Evolutionary conservation across 2,113 vertebrate genomes (phyloP).

Genomic region (Heteronetta atricapilla): DNA sequence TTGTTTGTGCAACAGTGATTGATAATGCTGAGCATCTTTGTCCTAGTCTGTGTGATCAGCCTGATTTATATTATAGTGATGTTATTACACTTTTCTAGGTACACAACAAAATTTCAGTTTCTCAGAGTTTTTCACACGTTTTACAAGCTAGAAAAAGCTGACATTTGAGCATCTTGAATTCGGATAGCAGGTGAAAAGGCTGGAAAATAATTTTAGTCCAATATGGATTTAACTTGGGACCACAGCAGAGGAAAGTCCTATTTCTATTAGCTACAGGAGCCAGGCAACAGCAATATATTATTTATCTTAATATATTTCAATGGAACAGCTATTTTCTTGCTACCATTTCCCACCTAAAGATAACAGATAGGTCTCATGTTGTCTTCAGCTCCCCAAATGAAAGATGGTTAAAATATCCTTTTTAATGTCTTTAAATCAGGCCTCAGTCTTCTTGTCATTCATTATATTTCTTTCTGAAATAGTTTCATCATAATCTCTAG

Average conservation of each 20-base stretch:
- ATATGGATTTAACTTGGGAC: constrained; percentile 1
- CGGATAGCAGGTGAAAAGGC: not conserved
- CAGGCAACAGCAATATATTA: constrained; percentile 10
- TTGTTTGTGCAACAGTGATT: not conserved
- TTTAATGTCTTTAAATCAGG: not conserved
- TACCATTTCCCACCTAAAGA: not conserved
- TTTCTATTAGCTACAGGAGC: not conserved
- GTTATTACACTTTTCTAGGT: not conserved
- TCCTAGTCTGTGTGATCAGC: not conserved
- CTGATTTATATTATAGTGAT: not conserved
- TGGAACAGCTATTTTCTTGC: not conserved
- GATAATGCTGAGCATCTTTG: not conserved
- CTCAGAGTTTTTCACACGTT: not conserved
- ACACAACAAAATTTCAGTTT: not conserved
- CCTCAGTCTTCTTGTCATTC: not conserved
- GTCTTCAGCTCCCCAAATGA: not conserved
- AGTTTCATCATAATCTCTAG: not conserved
- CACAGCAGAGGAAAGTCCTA: not conserved
- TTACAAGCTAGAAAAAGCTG: not conserved
- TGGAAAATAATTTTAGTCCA: not conserved
- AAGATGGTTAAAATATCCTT: not conserved
- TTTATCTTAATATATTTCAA: not conserved
- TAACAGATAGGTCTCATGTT: not conserved
- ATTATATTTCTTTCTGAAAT: not conserved
- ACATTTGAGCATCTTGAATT: constrained; percentile 7